Evolutionary conservation across 2,888 invertebrate species (phyloP).

Genomic region (Eucera pruinosa): DNA sequence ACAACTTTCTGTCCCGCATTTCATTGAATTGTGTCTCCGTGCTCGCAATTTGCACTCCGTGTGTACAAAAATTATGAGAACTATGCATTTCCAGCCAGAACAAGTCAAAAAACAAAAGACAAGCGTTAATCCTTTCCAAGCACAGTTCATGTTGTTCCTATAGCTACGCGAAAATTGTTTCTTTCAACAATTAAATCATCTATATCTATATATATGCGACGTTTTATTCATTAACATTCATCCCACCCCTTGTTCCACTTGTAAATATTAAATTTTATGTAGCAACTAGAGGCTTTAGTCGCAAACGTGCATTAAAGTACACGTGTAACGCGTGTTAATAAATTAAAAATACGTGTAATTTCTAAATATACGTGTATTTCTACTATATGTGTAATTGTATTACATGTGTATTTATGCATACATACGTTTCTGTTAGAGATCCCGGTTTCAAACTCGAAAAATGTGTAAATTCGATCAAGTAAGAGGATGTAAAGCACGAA

Average conservation of each 20-base stretch:
- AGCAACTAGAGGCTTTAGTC: no score
- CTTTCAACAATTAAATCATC: conserved; percentile 81
- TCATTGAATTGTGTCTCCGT: conserved; percentile 73
- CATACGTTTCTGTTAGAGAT: no score
- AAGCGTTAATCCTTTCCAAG: conserved; percentile 75
- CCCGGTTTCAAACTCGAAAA: no score
- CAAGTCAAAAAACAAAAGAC: conserved; percentile 50
- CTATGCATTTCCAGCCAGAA: conserved; percentile 61
- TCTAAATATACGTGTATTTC: no score
- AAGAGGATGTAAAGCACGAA: no score
- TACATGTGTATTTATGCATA: no score
- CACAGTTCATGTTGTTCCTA: conserved; percentile 82
- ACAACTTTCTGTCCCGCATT: conserved; percentile 63
- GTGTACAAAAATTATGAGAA: conserved; percentile 65
- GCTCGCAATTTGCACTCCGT: conserved; percentile 72
- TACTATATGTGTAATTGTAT: no score
- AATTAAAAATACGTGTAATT: no score
- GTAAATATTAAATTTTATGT: background rate
- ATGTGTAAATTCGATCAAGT: no score
- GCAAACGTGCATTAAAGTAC: no score
- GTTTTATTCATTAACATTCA: conserved; percentile 38
- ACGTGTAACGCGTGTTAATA: no score
- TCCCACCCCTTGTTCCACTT: conserved; percentile 7
- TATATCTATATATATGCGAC: conserved; percentile 71
- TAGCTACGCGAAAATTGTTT: conserved; percentile 80